Percentiles rank a stretch among this genome's conserved stretches.
Conservation (phyloP, 2,888 invertebrate species). For the Melanostoma scalare region DNA sequence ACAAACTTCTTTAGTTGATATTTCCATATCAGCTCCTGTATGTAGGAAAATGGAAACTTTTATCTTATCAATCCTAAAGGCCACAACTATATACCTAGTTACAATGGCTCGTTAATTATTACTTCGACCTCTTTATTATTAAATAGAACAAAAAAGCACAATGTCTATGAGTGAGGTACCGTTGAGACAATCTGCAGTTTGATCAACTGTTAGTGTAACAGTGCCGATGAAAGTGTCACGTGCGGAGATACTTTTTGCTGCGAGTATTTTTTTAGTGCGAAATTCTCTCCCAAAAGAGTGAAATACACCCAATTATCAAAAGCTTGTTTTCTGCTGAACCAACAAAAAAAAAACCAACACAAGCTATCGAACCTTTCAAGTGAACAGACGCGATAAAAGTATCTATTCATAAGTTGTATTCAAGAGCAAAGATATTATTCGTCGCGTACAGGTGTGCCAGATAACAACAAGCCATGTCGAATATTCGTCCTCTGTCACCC, state of each 20-base stretch:
- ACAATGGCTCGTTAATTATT: slow-evolving; percentile 13
- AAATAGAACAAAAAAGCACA: neutral
- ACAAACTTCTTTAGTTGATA: slow-evolving; percentile 18
- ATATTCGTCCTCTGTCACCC: slow-evolving; percentile 78
- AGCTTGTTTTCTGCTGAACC: neutral
- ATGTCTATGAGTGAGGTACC: neutral
- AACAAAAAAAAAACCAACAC: neutral
- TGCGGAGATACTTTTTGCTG: slow-evolving; percentile 1
- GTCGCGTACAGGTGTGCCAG: slow-evolving; percentile 9
- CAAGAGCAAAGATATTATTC: neutral
- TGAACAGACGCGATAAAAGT: slow-evolving; percentile 4
- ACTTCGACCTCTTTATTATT: slow-evolving; percentile 17
- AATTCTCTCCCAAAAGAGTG: slow-evolving; percentile 26
- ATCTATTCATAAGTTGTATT: neutral
- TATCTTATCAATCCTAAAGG: slow-evolving; percentile 18
- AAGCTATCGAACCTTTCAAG: slow-evolving; percentile 19
- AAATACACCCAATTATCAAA: neutral
- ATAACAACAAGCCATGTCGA: slow-evolving; percentile 72
- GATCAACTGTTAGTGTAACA: slow-evolving; percentile 27
- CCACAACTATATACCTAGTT: slow-evolving; percentile 10
- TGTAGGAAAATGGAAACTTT: neutral
- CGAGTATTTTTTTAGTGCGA: slow-evolving; percentile 2
- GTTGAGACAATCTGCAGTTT: slow-evolving; percentile 9
- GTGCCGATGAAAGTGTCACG: slow-evolving; percentile 36
- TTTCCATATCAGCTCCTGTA: neutral